Base-by-base conservation (phyloP, 2,888 invertebrate species). In the Thera obeliscata region DNA sequence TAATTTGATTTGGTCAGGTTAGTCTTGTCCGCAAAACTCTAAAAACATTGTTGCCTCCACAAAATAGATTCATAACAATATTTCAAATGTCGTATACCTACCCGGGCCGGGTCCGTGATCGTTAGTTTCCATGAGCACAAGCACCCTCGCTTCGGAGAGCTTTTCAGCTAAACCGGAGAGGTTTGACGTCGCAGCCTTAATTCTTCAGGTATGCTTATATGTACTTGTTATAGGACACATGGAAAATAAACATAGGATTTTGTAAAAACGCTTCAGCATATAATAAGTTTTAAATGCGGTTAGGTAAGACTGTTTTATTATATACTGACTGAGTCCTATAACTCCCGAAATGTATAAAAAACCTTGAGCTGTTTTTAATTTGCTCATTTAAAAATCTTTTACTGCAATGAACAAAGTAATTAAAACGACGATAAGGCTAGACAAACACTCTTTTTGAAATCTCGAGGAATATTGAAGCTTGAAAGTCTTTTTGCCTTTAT, bases 41-140 rank as follows among this genome's bases (percentile, higher is more conserved):
- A 56, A 55, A 58, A 49, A 58, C 11, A 46, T 56, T 57, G 54
- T 43, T 6, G 43, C 33, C 55, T 35, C 9, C 36, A 41, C 43
- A 70, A 59, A 66, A 67, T 62, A 57, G 52, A 56, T 63, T 54
- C 41, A n/a, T 64, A 58, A 60, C 60, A 33, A 60, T 70, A 70
- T 67, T 66, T 55, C 41, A 56, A 22, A 58, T 52, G 62, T 38
- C 59, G 48, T 58, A 56, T 57, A 54, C 56, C 38, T 41, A 41
- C 41, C 41, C 3, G 41, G 38, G 1, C 50, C 60, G 46, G 50
- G 50, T 48, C 55, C 41, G 63, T 62, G 70, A 67, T 73, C 72
- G 71, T 72, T 76, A 74, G 73, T 73, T 76, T 74, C 66, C 74
- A 73, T 74, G 72, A 72, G 70, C 72, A 71, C 62, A 67, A 75